Evolutionary conservation across 2,113 vertebrate genomes (phyloP).

Genomic region (Paramormyrops kingsleyae): DNA sequence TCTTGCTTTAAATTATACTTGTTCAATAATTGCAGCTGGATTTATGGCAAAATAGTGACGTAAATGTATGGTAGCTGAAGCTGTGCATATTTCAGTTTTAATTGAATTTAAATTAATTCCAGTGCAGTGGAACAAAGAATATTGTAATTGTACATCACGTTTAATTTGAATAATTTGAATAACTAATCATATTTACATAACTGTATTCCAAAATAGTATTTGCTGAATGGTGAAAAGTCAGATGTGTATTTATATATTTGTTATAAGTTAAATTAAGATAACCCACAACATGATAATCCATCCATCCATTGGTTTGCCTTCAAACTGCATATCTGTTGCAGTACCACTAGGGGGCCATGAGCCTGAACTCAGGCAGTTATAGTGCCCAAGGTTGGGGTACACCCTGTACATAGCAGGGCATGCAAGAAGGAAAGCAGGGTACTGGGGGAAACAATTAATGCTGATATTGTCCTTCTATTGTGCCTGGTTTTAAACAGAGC

Average conservation of each 20-base stretch:
- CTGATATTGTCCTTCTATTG: background rate
- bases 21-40: background rate
- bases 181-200: background rate
- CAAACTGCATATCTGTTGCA: background rate
- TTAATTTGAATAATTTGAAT: background rate
- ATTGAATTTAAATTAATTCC: background rate
- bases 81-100: background rate
- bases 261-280: background rate
- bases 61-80: background rate
- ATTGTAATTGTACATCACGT: background rate
- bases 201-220: background rate
- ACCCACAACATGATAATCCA: background rate
- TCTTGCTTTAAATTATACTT: background rate
- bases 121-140: background rate
- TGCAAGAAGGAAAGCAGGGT: background rate
- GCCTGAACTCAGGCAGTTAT: background rate
- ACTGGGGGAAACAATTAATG: background rate
- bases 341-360: background rate
- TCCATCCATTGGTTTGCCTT: background rate
- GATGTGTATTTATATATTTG: background rate
- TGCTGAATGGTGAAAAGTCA: background rate
- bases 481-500: background rate
- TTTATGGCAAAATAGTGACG: background rate
- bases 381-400: background rate
- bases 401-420: background rate